Base-by-base conservation (phyloP, 30 jellyfish, hydroid and myxozoan genomes). In the Hydra vulgaris region DNA sequence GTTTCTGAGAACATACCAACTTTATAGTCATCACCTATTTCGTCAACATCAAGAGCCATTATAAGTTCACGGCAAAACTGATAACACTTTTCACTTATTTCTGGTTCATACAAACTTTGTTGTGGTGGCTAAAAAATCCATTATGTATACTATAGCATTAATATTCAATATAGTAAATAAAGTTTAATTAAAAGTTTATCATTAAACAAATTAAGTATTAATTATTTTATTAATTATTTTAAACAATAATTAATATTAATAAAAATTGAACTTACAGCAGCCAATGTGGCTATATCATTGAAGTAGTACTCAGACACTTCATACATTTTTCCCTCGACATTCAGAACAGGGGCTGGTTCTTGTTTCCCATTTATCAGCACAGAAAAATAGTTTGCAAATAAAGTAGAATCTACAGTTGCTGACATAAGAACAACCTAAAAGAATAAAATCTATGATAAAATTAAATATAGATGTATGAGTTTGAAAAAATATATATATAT, bases 391-490 rank as follows among this genome's bases (percentile, higher is more conserved):
- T 82, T 86, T 8, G 99, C 81, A 74, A 78, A 95, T 85, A 95
- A 75, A 68, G 87, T 79, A 70, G 89, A 77, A 53, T 95, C 99
- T 80, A 86, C 84, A 1, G 99, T 95, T 68, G 99, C 99, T 12
- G 99, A 95, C 99, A 95, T 95, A 69, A 95, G 95, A 8, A 95
- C 76, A 18, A 95, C 97, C 99, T 95, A 61, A 70, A 23, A 82
- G 12, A 22, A 18, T 70, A 73, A 26, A 24, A 74, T 22, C n/a
- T 16, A 12, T 67, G 17, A 0, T 8, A 69, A 85, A n/a, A 19
- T 18, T 0, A 56, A 56, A 17, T 56, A 56, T 56, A 15, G 71
- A 56, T n/a, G n/a, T n/a, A n/a, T n/a, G n/a, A n/a, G n/a, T n/a
- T n/a, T n/a, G n/a, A n/a, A n/a, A n/a, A n/a, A n/a, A n/a, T n/a